Evolutionary conservation across 2,113 vertebrate genomes (phyloP).

Genomic region (Chloroceryle aenea): DNA sequence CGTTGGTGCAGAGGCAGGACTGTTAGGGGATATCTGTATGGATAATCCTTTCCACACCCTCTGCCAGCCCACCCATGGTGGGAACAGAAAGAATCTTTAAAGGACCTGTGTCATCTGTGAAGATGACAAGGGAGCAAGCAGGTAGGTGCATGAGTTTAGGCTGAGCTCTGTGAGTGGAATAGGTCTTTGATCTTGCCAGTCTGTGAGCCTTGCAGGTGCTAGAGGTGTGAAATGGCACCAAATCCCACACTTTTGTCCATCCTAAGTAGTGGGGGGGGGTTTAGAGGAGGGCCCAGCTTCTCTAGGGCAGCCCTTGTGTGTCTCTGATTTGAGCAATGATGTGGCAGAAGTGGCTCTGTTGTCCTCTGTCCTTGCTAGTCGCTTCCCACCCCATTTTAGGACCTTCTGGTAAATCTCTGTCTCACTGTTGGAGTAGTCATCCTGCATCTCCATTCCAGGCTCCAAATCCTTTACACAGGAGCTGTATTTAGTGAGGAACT

Average conservation of each 20-base stretch:
- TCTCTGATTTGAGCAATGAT: background rate
- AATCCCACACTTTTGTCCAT: background rate
- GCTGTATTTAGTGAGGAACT: background rate
- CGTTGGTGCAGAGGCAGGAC: background rate
- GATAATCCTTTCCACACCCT: background rate
- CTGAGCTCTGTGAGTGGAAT: background rate
- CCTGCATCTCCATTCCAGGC: accelerated
- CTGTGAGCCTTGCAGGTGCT: background rate
- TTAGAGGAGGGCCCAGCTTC: accelerated
- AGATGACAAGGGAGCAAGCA: background rate
- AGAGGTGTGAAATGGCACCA: background rate
- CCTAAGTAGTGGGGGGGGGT: background rate
- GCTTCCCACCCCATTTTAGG: background rate
- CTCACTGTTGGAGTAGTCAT: background rate
- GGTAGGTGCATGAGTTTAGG: background rate
- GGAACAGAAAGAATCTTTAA: background rate
- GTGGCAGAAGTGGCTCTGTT: background rate
- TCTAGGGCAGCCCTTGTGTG: background rate
- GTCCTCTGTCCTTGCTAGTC: background rate
- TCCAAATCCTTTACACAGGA: background rate
- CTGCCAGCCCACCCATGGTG: accelerated
- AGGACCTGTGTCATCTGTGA: background rate
- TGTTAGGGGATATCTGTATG: background rate
- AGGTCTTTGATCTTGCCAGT: background rate
- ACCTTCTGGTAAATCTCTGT: background rate